Conservation (phyloP, 2,113 vertebrate species). For the Aplodontia rufa region DNA sequence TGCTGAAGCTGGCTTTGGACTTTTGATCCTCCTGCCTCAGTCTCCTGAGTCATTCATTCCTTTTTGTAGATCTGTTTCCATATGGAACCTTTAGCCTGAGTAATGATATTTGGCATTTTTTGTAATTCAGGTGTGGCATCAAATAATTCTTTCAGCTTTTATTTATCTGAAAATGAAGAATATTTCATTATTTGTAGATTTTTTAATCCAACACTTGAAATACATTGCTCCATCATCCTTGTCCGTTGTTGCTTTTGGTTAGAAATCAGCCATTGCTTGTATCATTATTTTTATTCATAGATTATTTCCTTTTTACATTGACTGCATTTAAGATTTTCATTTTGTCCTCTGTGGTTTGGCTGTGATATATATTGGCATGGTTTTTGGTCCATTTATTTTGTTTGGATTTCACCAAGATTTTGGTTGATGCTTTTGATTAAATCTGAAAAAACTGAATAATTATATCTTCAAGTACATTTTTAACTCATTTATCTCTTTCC, state of each 20-base stretch:
- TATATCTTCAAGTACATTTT: neutral
- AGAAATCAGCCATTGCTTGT: neutral
- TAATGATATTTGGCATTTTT: neutral
- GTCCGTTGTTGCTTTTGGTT: neutral
- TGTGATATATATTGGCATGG: neutral
- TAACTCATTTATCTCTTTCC: neutral
- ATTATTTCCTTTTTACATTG: neutral
- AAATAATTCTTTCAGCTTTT: neutral
- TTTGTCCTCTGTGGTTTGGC: neutral
- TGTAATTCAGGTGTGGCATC: neutral
- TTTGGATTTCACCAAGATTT: neutral
- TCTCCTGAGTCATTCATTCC: too few species aligned
- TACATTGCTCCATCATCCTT: neutral
- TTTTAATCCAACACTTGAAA: neutral
- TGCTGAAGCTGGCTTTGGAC: too few species aligned
- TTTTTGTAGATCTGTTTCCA: neutral
- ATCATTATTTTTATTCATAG: neutral
- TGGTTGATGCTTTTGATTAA: neutral
- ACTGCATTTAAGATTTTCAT: neutral
- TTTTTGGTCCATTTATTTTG: neutral
- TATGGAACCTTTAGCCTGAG: neutral
- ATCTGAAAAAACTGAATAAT: too few species aligned
- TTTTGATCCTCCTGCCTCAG: too few species aligned
- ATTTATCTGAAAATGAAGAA: neutral
- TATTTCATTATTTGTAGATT: neutral